Base-by-base conservation (phyloP, 2,888 invertebrate genomes). In the Cephus nigrinus region DNA sequence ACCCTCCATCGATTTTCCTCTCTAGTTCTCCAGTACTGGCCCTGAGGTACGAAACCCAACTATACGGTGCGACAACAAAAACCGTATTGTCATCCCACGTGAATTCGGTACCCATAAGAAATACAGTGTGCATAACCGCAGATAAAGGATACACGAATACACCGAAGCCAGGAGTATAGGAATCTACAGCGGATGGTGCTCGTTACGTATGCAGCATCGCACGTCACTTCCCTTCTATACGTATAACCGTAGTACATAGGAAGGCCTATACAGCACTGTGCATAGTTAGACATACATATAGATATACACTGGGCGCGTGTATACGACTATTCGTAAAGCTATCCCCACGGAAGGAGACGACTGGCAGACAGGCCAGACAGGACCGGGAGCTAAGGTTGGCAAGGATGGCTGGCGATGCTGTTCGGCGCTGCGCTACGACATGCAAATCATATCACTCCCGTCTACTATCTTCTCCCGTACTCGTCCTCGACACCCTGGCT, bases 371-470 rank as follows among this genome's bases (percentile, higher is more conserved):
- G 76, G 75, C 69, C 74, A 69, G 68, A 76, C 75, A 74, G 75
- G 55, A 55, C 23, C 23, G 55, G 55, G 9, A 55, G 23, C 55
- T 55, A 55, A 55, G 84, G 83, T 81, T 85, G 81, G 82, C 83
- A 81, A 77, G 78, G 81, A 81, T 31, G 9, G 33, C 12, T 74
- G 40, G 76, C 78, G 76, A 74, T 78, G 69, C 36, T 77, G 83
- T 83, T 86, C 85, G 85, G 84, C 78, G 79, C 83, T 32, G 81
- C 80, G 86, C 83, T 82, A 82, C 86, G 84, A 86, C 88, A 90
- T 90, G 90, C 88, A 90, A 89, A 90, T 90, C 89, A 84, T 88
- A 89, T 88, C 88, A 83, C 86, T 86, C 86, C 84, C 83, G 84
- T 84, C 81, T 55, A 55, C 55, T 55, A 55, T 55, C 34, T 35